These are phyloP conservation scores for Temnothorax rugatulus DNA, from an alignment of 2,888 invertebrate species.

Conservation along the genomic window DNA sequence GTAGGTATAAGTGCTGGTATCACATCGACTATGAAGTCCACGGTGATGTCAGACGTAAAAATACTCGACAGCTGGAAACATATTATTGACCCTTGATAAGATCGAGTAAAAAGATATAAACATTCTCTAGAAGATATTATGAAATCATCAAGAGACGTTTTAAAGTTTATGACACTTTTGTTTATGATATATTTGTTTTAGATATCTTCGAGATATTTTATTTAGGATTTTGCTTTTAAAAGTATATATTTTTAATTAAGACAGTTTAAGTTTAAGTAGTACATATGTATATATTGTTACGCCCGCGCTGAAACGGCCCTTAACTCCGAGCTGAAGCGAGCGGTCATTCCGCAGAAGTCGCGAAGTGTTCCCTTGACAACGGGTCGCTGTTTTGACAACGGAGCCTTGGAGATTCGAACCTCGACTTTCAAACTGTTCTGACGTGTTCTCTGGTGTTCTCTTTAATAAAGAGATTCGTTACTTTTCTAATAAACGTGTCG, in stretches of 20 bases:
- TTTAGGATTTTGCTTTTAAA: neutral
- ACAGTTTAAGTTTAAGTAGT: neutral
- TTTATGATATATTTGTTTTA: neutral
- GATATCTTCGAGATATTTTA: neutral
- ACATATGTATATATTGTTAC: neutral
- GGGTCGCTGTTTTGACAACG: too few relatives aligned
- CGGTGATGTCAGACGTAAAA: neutral
- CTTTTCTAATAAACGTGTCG: too few relatives aligned
- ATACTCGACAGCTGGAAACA: neutral
- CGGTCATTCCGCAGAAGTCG: too few relatives aligned
- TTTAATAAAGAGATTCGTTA: too few relatives aligned
- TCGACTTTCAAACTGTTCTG: too few relatives aligned
- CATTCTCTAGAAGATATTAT: neutral
- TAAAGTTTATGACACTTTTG: neutral
- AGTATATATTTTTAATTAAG: neutral
- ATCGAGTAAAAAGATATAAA: neutral
- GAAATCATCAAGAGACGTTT: neutral
- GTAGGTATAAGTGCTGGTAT: neutral
- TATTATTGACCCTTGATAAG: neutral
- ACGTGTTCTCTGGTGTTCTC: too few relatives aligned
- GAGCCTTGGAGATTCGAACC: too few relatives aligned
- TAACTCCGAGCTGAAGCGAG: too few relatives aligned
- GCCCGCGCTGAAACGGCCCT: too few relatives aligned
- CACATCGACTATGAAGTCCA: neutral
- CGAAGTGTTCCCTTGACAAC: too few relatives aligned